Conservation (phyloP, 2,888 invertebrate genomes). For the Meganola albula region DNA sequence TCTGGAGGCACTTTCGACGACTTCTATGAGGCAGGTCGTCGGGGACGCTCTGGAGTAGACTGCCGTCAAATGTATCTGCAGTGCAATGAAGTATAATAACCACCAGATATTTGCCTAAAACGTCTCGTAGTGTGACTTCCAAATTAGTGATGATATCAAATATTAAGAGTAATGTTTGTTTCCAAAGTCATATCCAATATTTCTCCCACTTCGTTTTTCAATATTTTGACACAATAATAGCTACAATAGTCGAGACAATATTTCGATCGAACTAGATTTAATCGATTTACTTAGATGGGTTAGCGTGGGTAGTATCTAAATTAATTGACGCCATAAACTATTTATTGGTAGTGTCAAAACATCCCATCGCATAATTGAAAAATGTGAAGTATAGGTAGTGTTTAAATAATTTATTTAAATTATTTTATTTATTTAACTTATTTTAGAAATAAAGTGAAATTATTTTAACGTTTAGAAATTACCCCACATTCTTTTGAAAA, state of each 20-base stretch:
- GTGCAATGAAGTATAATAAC: constrained; percentile 90
- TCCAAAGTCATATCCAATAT: constrained; percentile 19
- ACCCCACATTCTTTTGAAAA: constrained; percentile 27
- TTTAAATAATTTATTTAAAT: constrained; percentile 70
- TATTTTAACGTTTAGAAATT: constrained; percentile 38
- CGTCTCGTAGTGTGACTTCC: constrained; percentile 27
- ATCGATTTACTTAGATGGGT: constrained; percentile 25
- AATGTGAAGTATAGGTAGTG: constrained; percentile 50
- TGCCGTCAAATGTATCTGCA: constrained; percentile 90
- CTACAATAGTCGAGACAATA: constrained; percentile 25
- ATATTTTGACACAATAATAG: constrained; percentile 8
- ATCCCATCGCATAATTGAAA: constrained; percentile 47
- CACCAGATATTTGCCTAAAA: constrained; percentile 29
- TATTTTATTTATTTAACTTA: constrained; percentile 76
- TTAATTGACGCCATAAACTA: constrained; percentile 25
- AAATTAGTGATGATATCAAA: constrained; percentile 31
- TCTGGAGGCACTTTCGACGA: constrained; percentile 86
- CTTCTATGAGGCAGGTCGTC: constrained; percentile 90
- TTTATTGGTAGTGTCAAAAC: constrained; percentile 30
- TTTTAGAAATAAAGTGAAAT: constrained; percentile 64
- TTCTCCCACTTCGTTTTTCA: constrained; percentile 9
- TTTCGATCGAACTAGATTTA: constrained; percentile 16
- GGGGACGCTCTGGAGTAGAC: constrained; percentile 90
- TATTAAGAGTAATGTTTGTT: constrained; percentile 23
- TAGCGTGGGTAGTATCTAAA: constrained; percentile 28